Evolutionary conservation across 2,888 invertebrate species (phyloP), one percentile per base, ranked within the genome.

Genomic region (Napeogenes sylphis): DNA sequence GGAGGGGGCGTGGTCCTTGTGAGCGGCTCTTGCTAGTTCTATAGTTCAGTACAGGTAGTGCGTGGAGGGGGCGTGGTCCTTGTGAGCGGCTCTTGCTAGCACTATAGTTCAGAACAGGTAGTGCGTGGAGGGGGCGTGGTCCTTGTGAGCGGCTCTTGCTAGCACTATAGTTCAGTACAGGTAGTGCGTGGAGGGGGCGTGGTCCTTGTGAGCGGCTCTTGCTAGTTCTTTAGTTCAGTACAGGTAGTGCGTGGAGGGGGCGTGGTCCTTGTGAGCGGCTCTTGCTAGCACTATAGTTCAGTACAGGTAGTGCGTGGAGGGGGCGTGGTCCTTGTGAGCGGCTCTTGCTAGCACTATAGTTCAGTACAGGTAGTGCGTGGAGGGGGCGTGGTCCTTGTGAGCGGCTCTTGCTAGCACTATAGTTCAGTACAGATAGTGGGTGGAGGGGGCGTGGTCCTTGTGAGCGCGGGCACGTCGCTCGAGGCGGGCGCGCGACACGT

Each of bases 401-500:
- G 10, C 42, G 56, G 38, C 42, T 4, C 13, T 1, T 42, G 12
- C 6, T 42, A n/a, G 45, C n/a, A 14, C 8, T 42, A 8, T 3
- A 2, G 21, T 12, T 45, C 45, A 56, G 56, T 56, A 56, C 3
- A 56, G 45, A 3, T 38, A 56, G 45, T 56, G 56, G 30, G 56
- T 21, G 30, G 56, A 55, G 32, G 12, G 12, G 5, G 45, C 53
- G 42, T 56, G 59, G 13, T 69, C 64, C 33, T 68, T 70, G 56
- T 66, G 64, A 32, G 65, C 54, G 14, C 63, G 58, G 14, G 61
- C 46, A n/a, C 73, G 67, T 3, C 77, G 68, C 67, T 78, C 77
- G n/a, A 70, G 74, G 3, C 82, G 64, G 10, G 71, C 70, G 21
- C 77, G 72, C 65, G 78, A 78, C 65, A 81, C 68, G 72, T 82